Percentiles rank a stretch among this genome's conserved stretches.
These are phyloP conservation scores for Aphodius sticticus DNA, from an alignment of 2,888 invertebrate species.

Conservation along the genomic window DNA sequence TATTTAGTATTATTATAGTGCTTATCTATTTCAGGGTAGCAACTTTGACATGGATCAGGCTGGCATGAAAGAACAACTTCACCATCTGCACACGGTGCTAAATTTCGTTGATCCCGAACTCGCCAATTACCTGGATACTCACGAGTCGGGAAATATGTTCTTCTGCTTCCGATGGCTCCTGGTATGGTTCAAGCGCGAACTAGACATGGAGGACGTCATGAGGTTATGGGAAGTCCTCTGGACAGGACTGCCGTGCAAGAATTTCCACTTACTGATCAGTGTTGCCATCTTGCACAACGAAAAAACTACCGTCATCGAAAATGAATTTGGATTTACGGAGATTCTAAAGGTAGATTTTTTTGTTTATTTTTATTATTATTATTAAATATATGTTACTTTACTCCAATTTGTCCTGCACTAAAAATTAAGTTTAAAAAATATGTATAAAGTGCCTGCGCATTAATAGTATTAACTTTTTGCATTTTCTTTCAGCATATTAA, in stretches of 20 bases:
- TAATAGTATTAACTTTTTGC: conserved; percentile 23
- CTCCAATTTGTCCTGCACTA: no score
- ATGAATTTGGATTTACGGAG: conserved; percentile 94
- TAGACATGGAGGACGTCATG: conserved; percentile 85
- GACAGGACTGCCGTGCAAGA: conserved; percentile 93
- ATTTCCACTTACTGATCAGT: conserved; percentile 94
- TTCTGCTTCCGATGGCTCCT: conserved; percentile 99
- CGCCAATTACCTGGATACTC: conserved; percentile 83
- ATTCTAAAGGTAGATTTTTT: conserved; percentile 79
- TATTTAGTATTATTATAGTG: not conserved
- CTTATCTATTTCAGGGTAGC: conserved; percentile 66
- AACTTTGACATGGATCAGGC: conserved; percentile 98
- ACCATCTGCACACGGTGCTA: conserved; percentile 83
- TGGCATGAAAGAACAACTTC: conserved; percentile 93
- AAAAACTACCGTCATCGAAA: conserved; percentile 86
- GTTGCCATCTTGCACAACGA: conserved; percentile 93
- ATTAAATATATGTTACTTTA: no score
- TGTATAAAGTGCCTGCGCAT: not conserved
- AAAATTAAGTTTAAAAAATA: no score
- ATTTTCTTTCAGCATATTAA: conserved; percentile 84
- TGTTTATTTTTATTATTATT: not conserved
- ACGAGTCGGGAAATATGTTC: conserved; percentile 96
- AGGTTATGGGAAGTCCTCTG: conserved; percentile 96
- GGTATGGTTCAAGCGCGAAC: conserved; percentile 91
- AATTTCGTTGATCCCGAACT: conserved; percentile 85